Base-by-base conservation (phyloP, 2,113 vertebrate species). In the Neotoma lepida region DNA sequence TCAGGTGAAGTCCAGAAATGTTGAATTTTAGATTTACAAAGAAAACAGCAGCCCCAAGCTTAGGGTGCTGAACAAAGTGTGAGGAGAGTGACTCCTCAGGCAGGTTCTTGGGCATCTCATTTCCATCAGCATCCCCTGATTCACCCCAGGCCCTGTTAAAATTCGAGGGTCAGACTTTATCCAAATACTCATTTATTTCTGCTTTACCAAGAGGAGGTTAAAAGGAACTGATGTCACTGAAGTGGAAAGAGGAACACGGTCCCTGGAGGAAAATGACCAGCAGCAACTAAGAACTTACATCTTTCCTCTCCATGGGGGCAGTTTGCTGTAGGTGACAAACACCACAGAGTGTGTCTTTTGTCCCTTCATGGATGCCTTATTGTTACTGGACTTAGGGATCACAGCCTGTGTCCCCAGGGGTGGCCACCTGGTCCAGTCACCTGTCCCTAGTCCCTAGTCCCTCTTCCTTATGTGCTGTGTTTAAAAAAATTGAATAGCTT, bases 91-190 rank as follows among this genome's bases (percentile, higher is more conserved):
- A 14, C 41, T n/a, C 41, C 24, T 13, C 39, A 74, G 71, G 39
- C 41, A 44, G 73, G 73, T 8, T 46, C 41, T 7, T 76, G 41
- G 0, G 0, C 0, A 33, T 15, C 13, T 6, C 5, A 13, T 12
- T 0, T 35, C 30, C 1, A 12, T 14, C 64, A 35, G 63, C 30
- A 5, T 6, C 0, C 4, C 33, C 66, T 18, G 41, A 68, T 18
- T 2, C 74, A 76, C 39, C 24, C 0, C 4, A 28, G 39, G 13
- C 12, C 41, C 12, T 24, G 20, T 44, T 46, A 14, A 76, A 26
- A 44, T 15, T 24, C 41, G 28, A 44, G 71, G 24, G 10, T 26
- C 71, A 28, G 71, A 44, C 41, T 44, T 26, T 74, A 22, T 76
- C 41, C 20, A 26, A 6, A 28, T 71, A 30, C 41, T 44, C 39